A percentile compares a stretch with the other conserved stretches of the same genome.
These are phyloP conservation scores for Gnathonemus echidnorhynchus DNA, from an alignment of 2,113 vertebrate species.

Conservation along the genomic window DNA sequence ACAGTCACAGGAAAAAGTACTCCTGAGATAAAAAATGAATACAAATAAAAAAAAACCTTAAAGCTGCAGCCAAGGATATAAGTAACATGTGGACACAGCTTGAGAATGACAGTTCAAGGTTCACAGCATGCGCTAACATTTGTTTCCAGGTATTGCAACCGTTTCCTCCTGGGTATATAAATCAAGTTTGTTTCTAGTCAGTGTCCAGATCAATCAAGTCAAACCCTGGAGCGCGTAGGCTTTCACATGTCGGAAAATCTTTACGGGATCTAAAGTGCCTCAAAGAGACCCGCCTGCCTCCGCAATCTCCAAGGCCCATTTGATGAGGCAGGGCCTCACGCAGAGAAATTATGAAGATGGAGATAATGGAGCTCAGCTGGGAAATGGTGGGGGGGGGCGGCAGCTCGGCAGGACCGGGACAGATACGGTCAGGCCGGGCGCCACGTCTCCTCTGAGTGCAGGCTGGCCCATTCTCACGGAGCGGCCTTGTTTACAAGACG, in stretches of 20 bases:
- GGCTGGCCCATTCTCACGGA: neutral
- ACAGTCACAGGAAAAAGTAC: neutral
- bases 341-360: neutral
- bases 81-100: neutral
- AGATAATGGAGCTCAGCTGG: constrained; percentile 3
- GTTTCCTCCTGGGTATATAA: constrained; percentile 45
- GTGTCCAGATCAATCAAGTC: constrained; percentile 48
- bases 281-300: constrained; percentile 22
- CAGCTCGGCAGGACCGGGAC: neutral
- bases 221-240: constrained; percentile 38
- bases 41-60: neutral
- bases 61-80: neutral
- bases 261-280: constrained; percentile 41
- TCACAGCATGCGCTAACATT: constrained; percentile 49
- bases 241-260: neutral
- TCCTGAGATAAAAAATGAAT: neutral
- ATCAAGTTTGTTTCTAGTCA: constrained; percentile 46
- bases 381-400: neutral
- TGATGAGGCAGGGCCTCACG: neutral
- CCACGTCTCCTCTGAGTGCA: neutral
- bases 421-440: neutral
- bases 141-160: constrained; percentile 45
- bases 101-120: constrained; percentile 39
- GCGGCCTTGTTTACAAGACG: neutral
- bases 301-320: neutral